These are phyloP conservation scores for Paedocypris micromegethes DNA, from an alignment of 2,797 vertebrate genomes.

Conservation along the genomic window DNA sequence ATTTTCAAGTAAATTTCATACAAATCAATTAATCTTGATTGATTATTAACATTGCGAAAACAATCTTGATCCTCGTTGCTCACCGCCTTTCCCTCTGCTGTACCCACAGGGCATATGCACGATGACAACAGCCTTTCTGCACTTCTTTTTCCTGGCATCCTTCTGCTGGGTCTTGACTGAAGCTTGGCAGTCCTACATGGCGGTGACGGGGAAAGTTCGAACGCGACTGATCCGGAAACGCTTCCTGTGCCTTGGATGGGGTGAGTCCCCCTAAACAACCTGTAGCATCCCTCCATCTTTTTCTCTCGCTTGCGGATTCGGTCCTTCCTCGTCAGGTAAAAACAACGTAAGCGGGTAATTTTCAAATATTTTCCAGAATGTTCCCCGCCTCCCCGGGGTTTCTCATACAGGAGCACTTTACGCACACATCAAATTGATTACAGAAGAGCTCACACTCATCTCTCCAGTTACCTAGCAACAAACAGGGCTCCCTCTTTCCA, in stretches of 20 bases:
- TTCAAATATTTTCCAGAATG: slow-evolving; percentile 14
- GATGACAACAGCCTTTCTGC: slow-evolving; percentile 96
- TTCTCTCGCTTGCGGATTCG: slow-evolving; percentile 17
- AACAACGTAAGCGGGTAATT: slow-evolving; percentile 4
- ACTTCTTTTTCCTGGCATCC: slow-evolving; percentile 99
- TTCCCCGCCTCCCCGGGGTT: slow-evolving; percentile 15
- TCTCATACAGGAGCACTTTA: slow-evolving; percentile 37
- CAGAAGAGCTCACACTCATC: slow-evolving; percentile 71
- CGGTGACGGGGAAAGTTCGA: slow-evolving; percentile 97
- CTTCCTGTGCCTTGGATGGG: slow-evolving; percentile 98
- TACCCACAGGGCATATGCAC: slow-evolving; percentile 86
- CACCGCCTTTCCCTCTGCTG: background rate
- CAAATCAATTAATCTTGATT: no score
- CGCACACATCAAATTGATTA: slow-evolving; percentile 70
- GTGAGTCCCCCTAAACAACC: slow-evolving; percentile 67
- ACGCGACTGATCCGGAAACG: slow-evolving; percentile 96
- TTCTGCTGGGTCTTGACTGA: slow-evolving; percentile 99
- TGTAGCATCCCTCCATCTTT: slow-evolving; percentile 7
- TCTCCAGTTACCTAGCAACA: slow-evolving; percentile 82
- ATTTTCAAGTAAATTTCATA: no score
- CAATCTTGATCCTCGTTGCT: slow-evolving; percentile 35
- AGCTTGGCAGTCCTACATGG: slow-evolving; percentile 99
- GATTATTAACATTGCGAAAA: no score
- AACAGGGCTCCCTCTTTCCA: slow-evolving; percentile 68
- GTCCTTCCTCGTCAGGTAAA: slow-evolving; percentile 10